Base-by-base conservation (phyloP, 1,140 invertebrate species). In the Euglossa dilemma region DNA sequence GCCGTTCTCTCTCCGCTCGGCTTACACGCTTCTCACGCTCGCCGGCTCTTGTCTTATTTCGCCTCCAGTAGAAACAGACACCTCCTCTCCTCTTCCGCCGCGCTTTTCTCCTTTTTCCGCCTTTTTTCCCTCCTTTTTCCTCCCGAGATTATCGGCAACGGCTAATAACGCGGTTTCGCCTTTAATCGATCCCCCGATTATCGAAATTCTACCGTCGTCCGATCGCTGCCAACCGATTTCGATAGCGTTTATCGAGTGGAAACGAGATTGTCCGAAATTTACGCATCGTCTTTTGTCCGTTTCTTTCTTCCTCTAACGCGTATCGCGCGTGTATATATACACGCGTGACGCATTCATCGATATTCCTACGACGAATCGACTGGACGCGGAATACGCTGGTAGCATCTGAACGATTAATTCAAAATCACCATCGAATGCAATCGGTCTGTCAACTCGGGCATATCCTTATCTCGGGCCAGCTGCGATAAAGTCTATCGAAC, bases 401-500 rank as follows among this genome's bases (percentile, higher is more conserved):
- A 45, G 23, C 25, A 36, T 52, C 28, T 23, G 8, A 25, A 20
- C 43, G 25, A 74, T 85, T 83, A 77, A 79, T 79, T 67, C 86
- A 64, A n/a, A 86, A 84, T 73, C 71, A 84, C 11, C 66, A 67
- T 80, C 67, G 56, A 76, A 67, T 63, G 71, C 56, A 69, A 87
- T 87, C 85, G 67, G 66, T 84, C 59, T 80, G 64, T 47, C 57
- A 76, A 75, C 76, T 80, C 57, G 28, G n/a, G 50, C 66, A 85
- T 71, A 11, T 6, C 64, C 85, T 87, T 88, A 88, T 87, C 86
- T 77, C 20, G 64, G 57, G 59, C 72, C 85, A 83, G 75, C 63
- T 83, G 70, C 77, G 77, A 88, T 85, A 81, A 87, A 87, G 67
- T 70, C 80, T 47, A 72, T 36, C n/a, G 54, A 77, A 77, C 64